Conservation (phyloP, 2,888 invertebrate species). For the Dyspetes luteomarginatus region DNA sequence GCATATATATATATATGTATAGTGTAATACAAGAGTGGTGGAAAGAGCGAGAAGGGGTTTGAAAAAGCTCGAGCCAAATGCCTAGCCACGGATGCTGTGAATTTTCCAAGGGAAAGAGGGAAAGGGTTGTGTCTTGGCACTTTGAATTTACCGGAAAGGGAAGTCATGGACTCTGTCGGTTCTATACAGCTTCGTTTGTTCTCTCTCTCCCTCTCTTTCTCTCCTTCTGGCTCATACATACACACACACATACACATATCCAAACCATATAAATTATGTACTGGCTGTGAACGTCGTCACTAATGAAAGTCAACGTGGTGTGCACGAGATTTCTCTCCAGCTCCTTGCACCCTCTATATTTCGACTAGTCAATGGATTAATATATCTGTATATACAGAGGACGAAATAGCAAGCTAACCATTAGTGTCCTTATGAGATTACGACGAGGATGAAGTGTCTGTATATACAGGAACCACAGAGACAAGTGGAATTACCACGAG, state of each 20-base stretch:
- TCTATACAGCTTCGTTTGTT: too few species aligned
- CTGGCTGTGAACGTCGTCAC: conserved; percentile 40
- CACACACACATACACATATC: too few species aligned
- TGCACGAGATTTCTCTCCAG: conserved; percentile 40
- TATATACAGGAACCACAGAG: conserved; percentile 29
- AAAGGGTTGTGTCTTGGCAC: conserved; percentile 19
- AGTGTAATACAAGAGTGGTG: background rate
- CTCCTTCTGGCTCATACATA: too few species aligned
- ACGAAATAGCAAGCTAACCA: conserved; percentile 40
- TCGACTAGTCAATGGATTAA: background rate
- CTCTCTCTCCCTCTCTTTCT: background rate
- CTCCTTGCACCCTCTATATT: conserved; percentile 17
- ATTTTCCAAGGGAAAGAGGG: background rate
- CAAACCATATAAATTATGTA: conserved; percentile 61
- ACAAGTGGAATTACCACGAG: conserved; percentile 51
- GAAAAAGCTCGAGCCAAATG: conserved; percentile 13
- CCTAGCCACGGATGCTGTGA: conserved; percentile 8
- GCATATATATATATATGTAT: conserved; percentile 8
- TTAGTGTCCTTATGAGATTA: conserved; percentile 56
- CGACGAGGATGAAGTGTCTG: background rate
- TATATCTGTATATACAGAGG: background rate
- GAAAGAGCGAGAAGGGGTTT: background rate
- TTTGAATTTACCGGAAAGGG: conserved; percentile 41
- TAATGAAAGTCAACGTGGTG: conserved; percentile 60
- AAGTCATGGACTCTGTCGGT: conserved; percentile 10